These are phyloP conservation scores for Paracanthobrama guichenoti DNA, from an alignment of 2,113 vertebrate species.

Conservation along the genomic window DNA sequence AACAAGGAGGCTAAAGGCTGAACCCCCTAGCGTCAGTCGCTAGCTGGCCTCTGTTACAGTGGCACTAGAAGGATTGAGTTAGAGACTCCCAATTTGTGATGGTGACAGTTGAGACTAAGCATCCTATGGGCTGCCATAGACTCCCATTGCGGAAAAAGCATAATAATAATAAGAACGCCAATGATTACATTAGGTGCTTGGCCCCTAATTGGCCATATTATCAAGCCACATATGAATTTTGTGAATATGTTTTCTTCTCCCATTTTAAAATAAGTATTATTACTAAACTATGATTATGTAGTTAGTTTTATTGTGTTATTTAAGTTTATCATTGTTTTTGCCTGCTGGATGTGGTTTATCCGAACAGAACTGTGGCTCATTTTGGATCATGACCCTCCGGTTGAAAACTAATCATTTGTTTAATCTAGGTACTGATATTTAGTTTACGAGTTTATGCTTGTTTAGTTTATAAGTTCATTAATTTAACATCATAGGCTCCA, in stretches of 20 bases:
- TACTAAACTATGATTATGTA: neutral
- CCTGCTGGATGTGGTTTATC: neutral
- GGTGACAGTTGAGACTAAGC: no score
- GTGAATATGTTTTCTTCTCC: neutral
- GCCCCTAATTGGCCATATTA: no score
- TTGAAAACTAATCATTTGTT: neutral
- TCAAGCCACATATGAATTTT: neutral
- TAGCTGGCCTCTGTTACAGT: no score
- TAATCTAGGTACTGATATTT: neutral
- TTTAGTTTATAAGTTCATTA: conserved; percentile 17
- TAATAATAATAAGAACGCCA: no score
- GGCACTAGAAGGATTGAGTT: no score
- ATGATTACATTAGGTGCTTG: no score
- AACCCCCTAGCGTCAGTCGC: no score
- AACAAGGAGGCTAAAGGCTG: no score
- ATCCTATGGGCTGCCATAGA: no score
- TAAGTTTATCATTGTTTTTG: neutral
- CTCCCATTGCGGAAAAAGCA: no score
- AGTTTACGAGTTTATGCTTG: conserved; percentile 5
- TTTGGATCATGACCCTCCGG: neutral
- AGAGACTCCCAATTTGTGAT: no score
- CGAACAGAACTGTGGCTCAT: neutral
- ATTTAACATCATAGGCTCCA: neutral
- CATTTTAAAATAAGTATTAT: neutral
- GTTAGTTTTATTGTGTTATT: no score